Evolutionary conservation across 1,140 invertebrate species (phyloP).

Genomic region (Himalopsyche phryganea): DNA sequence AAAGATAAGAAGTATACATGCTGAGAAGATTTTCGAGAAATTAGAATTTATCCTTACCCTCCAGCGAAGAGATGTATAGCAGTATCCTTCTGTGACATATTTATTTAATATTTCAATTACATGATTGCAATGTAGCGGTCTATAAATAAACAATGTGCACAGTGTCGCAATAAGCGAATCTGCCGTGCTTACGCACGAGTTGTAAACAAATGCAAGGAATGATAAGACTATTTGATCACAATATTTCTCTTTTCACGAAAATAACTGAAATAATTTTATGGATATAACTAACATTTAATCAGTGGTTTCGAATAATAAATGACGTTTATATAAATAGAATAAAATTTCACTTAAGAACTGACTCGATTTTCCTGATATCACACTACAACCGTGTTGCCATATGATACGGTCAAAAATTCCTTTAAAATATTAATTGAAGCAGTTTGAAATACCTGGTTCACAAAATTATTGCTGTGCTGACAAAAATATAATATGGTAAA

Average conservation of each 20-base stretch:
- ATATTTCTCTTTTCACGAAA: not conserved
- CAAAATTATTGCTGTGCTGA: no score
- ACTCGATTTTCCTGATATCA: conserved; percentile 2
- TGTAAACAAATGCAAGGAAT: conserved; percentile 22
- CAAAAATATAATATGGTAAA: no score
- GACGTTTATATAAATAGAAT: not conserved
- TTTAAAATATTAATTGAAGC: no score
- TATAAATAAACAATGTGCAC: conserved; percentile 29
- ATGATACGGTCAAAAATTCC: not conserved
- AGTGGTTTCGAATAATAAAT: not conserved
- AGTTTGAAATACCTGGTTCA: no score
- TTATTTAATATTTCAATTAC: conserved; percentile 25
- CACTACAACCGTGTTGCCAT: conserved; percentile 2
- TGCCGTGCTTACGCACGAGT: conserved; percentile 18
- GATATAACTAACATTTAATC: not conserved
- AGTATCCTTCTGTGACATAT: conserved; percentile 73
- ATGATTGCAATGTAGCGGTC: conserved; percentile 26
- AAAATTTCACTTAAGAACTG: not conserved
- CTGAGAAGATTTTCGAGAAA: conserved; percentile 10
- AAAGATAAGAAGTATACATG: conserved; percentile 35
- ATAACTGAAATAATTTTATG: not conserved
- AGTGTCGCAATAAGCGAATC: conserved; percentile 23
- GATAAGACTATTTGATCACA: not conserved
- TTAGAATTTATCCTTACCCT: conserved; percentile 61
- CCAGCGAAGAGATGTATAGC: conserved; percentile 82